A percentile compares a stretch with the other conserved stretches of the same genome.
Conservation (phyloP, 2,797 vertebrate genomes). For the Pangasius krempfi region DNA sequence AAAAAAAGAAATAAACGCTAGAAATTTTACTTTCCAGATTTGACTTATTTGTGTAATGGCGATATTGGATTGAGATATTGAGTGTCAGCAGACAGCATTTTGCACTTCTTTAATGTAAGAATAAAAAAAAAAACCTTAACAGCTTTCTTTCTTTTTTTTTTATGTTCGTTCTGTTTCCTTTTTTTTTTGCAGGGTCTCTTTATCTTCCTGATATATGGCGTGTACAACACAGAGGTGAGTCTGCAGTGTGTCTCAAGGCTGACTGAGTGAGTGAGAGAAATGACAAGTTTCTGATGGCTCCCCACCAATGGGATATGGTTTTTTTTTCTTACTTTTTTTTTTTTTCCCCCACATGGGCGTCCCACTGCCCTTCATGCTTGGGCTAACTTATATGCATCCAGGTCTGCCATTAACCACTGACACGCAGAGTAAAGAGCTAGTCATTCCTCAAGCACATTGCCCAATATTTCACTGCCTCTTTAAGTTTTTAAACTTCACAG, state of each 20-base stretch:
- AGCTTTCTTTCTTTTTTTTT: slow-evolving; percentile 60
- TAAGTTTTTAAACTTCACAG: slow-evolving; percentile 89
- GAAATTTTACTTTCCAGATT: not conserved
- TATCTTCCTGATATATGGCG: slow-evolving; percentile 99
- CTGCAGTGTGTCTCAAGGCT: slow-evolving; percentile 99
- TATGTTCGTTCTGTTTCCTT: slow-evolving; percentile 67
- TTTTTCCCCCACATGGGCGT: slow-evolving; percentile 72
- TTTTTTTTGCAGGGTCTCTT: slow-evolving; percentile 90
- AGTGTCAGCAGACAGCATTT: not conserved
- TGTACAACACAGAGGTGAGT: slow-evolving; percentile 99
- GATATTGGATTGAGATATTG: not conserved
- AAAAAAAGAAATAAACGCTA: not conserved
- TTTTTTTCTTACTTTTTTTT: slow-evolving; percentile 22
- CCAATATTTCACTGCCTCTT: slow-evolving; percentile 97
- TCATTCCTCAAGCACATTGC: slow-evolving; percentile 95
- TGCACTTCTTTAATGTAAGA: not conserved
- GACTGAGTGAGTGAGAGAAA: slow-evolving; percentile 99
- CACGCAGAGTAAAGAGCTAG: slow-evolving; percentile 88
- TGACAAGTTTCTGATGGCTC: slow-evolving; percentile 99
- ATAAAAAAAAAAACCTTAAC: slow-evolving; percentile 18
- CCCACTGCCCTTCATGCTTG: slow-evolving; percentile 99
- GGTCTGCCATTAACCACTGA: slow-evolving; percentile 97
- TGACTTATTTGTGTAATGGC: not conserved
- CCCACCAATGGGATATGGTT: slow-evolving; percentile 74
- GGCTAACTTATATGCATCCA: slow-evolving; percentile 97